Conservation (phyloP, 2,888 invertebrate species). For the Hoplodrina blanda region DNA sequence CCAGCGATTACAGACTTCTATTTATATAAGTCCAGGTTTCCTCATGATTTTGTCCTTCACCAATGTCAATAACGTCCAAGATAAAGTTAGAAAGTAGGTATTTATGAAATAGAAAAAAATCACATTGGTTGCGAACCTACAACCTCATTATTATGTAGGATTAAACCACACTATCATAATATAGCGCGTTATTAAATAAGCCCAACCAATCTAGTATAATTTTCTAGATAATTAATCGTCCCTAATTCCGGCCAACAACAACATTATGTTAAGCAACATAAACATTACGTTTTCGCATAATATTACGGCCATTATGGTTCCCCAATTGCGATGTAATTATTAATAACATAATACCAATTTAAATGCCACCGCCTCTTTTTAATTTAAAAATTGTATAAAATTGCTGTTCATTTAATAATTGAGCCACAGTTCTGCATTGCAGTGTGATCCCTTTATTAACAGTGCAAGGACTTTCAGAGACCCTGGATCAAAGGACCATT, state of each 20-base stretch:
- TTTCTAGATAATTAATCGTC: conserved; percentile 4
- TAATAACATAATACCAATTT: conserved; percentile 45
- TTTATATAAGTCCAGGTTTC: too few relatives aligned
- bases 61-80: too few relatives aligned
- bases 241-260: conserved; percentile 5
- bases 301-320: conserved; percentile 19
- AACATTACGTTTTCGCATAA: conserved; percentile 14
- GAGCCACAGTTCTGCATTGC: conserved; percentile 11
- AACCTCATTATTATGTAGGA: not conserved
- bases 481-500: conserved; percentile 63
- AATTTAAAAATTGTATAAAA: conserved; percentile 37
- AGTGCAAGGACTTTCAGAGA: conserved; percentile 41
- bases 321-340: conserved; percentile 41
- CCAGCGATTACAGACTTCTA: too few relatives aligned
- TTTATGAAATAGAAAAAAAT: too few relatives aligned
- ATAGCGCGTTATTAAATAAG: not conserved
- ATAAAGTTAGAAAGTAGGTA: too few relatives aligned
- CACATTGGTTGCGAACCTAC: too few relatives aligned
- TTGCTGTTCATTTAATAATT: conserved; percentile 50
- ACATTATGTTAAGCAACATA: not conserved
- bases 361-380: conserved; percentile 27
- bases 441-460: conserved; percentile 53
- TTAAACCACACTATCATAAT: not conserved
- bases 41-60: too few relatives aligned
- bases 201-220: conserved; percentile 14